A percentile compares a stretch with the other conserved stretches of the same genome.
These are phyloP conservation scores for Hydropotes inermis DNA, from an alignment of 2,113 vertebrate genomes.

Conservation along the genomic window DNA sequence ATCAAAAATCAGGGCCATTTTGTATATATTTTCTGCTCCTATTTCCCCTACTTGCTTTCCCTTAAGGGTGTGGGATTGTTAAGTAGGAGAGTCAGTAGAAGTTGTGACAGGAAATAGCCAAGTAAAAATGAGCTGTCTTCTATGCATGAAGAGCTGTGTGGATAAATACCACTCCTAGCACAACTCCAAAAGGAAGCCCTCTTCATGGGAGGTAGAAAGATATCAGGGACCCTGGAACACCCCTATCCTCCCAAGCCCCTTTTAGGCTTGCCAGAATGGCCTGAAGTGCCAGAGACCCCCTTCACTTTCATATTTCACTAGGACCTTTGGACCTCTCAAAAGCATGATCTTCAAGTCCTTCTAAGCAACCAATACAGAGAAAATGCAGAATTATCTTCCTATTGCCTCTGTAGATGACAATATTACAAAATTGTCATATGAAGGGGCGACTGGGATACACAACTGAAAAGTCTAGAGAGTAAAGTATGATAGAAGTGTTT, in stretches of 20 bases:
- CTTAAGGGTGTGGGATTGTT: background rate
- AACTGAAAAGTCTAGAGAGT: background rate
- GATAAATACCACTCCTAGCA: background rate
- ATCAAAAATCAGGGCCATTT: background rate
- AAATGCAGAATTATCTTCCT: background rate
- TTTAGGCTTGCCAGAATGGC: background rate
- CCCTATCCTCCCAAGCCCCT: background rate
- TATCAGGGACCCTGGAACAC: background rate
- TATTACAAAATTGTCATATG: background rate
- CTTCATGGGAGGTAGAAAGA: background rate
- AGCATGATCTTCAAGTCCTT: background rate
- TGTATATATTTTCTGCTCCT: background rate
- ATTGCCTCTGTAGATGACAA: fast-evolving
- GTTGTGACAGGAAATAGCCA: background rate
- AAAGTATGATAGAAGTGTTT: background rate
- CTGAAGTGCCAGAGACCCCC: background rate
- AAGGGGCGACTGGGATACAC: background rate
- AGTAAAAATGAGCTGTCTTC: background rate
- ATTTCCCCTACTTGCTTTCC: background rate
- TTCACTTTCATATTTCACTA: background rate
- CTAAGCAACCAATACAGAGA: background rate
- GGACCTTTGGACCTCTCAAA: background rate
- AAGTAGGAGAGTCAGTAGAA: background rate
- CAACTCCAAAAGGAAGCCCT: background rate
- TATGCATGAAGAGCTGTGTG: background rate